Base-by-base conservation (phyloP, 2,888 invertebrate genomes). In the Xanthorhoe designata region DNA sequence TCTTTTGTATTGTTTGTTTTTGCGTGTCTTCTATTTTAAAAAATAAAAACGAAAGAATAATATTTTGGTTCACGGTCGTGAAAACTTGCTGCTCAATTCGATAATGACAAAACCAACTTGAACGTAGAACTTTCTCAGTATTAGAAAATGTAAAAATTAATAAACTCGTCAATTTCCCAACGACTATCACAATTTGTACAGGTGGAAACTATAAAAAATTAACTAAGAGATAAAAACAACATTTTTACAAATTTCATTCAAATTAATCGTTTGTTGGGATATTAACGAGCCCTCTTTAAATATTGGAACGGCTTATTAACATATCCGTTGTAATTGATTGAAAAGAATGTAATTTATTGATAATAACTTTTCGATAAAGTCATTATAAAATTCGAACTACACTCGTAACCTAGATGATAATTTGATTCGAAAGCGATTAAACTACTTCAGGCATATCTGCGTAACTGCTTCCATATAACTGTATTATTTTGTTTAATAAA, bases 341-440 rank as follows among this genome's bases (percentile, higher is more conserved):
- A 35, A 51, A 56, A 42, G 50, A 18, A 54, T 35, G 50, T 6
- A 50, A 56, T 51, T 67, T 53, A 49, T 56, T 38, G 38, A 53
- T 59, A 57, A 61, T 42, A 29, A 45, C 18, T 47, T 47, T 59
- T 51, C 60, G 64, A 68, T 68, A 61, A 4, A 68, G 61, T 15
- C 35, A 58, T 64, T 60, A 63, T 50, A 29, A 32, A 61, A 56
- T 57, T 61, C 29, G 57, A 24, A 47, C 29, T 32, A 35, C 35
- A 63, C 55, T 60, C 15, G 47, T 60, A 60, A 55, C 62, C 62
- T 60, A 67, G 55, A 29, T 62, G 54, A 63, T 60, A 56, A 56
- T 63, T 67, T 52, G 67, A 67, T 60, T 38, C 24, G 19, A 55
- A 57, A 58, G 38, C 55, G 24, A 60, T 51, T 52, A 58, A 58